Evolutionary conservation across 2,888 invertebrate genomes (phyloP), one percentile per base, ranked within the genome.

Genomic region (Ecdyonurus torrentis): DNA sequence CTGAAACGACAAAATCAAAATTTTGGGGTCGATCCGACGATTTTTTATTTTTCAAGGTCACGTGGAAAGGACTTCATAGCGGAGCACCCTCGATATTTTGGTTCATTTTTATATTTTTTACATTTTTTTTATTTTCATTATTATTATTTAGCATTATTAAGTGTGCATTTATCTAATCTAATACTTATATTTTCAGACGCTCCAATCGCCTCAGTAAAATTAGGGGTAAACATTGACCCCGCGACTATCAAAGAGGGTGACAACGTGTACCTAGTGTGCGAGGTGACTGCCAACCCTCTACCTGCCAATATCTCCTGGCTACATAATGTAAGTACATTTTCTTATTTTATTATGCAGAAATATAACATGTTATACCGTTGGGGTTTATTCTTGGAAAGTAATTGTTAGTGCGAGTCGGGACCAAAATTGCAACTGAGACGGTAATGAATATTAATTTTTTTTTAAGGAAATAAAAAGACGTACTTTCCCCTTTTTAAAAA

Each of bases 291-390:
- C 58, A 84, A 86, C 66, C 91, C 91, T 15, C 81, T 83, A 58
- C 84, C 88, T 15, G 81, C 81, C 67, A 84, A 82, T 70, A 87
- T 86, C 73, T 82, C 83, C 61, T 91, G 91, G 83, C 89, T 86
- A 72, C 88, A 86, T 73, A 84, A 89, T 78, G 91, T 91, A 79
- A 84, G 84, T 82, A 63, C 1, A 2, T 50, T 50, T 19, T 61
- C 1, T 55, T 55, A 20, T 50, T 50, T 50, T 50, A 50, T 10
- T 50, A 10, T 50, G 10, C 18, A n/a, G n/a, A 55, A 55, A 37
- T 37, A 37, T n/a, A n/a, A n/a, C 37, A 37, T 37, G 37, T 37
- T 37, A 23, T 59, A 10, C 22, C 25, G 25, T 19, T 10, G 7
- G 1, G 15, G 2, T 25, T 18, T 1, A 18, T 25, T 20, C 60